Percentiles rank a stretch among this genome's conserved stretches.
phyloP scores from a whole-genome alignment of 2,113 vertebrate genomes.

The Lampris megalopsis region DNA sequence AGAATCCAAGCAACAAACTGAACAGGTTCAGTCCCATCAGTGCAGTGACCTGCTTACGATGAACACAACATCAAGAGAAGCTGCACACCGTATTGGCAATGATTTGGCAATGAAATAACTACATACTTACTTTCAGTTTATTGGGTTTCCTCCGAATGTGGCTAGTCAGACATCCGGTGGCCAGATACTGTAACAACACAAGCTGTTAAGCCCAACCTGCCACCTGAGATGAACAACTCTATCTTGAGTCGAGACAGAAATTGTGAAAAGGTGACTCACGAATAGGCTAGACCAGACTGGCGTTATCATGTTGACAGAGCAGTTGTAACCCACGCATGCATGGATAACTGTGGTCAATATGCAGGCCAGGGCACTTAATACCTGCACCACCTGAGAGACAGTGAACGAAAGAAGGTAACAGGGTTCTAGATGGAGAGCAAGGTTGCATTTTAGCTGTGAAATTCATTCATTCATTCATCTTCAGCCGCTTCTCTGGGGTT shows the following conservation, averaged over 20 bases:
- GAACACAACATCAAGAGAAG: background rate
- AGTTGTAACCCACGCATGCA: constrained; percentile 77
- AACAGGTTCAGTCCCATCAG: constrained; percentile 75
- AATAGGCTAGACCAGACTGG: constrained; percentile 76
- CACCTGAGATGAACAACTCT: background rate
- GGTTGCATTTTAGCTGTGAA: background rate
- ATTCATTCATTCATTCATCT: too few relatives aligned
- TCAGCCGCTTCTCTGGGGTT: too few relatives aligned
- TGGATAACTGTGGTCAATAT: constrained; percentile 68
- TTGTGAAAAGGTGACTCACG: constrained; percentile 65
- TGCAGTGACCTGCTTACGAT: constrained; percentile 63
- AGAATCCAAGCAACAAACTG: constrained; percentile 70
- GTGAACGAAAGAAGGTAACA: background rate
- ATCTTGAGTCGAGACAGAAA: background rate
- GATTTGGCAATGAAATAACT: background rate
- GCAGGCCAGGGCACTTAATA: constrained; percentile 67
- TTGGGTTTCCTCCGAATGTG: constrained; percentile 75
- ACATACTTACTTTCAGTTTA: constrained; percentile 68
- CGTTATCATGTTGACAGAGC: constrained; percentile 69
- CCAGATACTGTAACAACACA: constrained; percentile 75
- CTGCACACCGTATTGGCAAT: background rate
- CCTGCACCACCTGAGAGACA: constrained; percentile 72
- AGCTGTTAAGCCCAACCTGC: background rate
- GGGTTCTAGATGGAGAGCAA: background rate
- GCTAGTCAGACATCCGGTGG: constrained; percentile 70